Evolutionary conservation across 1,140 invertebrate genomes (phyloP).

Genomic region (Micrasema minimum): DNA sequence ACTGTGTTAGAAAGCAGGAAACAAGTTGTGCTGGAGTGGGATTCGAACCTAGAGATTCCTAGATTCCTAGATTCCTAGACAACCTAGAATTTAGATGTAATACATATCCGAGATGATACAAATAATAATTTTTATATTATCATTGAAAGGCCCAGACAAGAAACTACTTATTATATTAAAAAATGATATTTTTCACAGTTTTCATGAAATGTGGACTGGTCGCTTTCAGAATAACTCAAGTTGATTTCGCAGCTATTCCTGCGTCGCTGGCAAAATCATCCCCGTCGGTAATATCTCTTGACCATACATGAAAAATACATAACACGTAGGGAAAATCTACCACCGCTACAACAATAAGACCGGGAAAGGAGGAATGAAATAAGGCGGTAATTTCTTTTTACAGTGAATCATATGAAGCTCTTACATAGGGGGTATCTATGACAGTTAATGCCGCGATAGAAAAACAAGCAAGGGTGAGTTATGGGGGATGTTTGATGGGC

Average conservation of each 20-base stretch:
- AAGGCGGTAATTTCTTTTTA: conserved; percentile 39
- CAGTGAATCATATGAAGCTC: conserved; percentile 33
- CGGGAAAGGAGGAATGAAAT: conserved; percentile 1
- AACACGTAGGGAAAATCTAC: conserved; percentile 19
- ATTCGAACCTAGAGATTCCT: no score
- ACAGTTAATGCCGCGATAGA: conserved; percentile 30
- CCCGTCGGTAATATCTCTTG: conserved; percentile 9
- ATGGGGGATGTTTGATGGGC: background rate
- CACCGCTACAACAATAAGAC: conserved; percentile 10
- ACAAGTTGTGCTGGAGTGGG: no score
- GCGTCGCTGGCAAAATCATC: conserved; percentile 11
- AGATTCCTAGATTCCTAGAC: no score
- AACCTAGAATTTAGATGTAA: no score
- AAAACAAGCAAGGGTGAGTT: conserved; percentile 24
- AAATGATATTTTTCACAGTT: no score
- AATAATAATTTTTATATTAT: no score
- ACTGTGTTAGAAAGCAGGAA: no score
- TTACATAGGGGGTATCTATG: conserved; percentile 24
- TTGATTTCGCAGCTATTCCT: conserved; percentile 26
- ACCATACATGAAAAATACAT: conserved; percentile 30
- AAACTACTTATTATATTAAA: no score
- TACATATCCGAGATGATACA: no score
- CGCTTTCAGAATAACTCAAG: no score
- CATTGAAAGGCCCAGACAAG: no score
- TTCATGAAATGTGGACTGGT: no score